Conservation (phyloP, 1,140 invertebrate genomes). For the Achatina immaculata region DNA sequence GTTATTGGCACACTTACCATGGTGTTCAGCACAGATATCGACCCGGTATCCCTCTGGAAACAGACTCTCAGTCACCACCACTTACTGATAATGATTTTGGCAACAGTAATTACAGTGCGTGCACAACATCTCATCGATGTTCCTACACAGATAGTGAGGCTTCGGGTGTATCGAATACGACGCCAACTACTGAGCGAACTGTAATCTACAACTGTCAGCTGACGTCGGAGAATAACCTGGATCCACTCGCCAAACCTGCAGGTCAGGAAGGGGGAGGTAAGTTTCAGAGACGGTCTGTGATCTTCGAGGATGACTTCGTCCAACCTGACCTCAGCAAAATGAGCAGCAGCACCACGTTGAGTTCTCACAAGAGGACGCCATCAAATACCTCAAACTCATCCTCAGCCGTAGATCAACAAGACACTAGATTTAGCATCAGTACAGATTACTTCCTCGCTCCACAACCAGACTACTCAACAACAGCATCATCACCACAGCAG, state of each 20-base stretch:
- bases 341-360: slow-evolving; percentile 52
- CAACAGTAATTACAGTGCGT: slow-evolving; percentile 20
- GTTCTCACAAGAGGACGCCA: slow-evolving; percentile 77
- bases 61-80: slow-evolving; percentile 44
- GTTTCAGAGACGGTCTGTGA: slow-evolving; percentile 66
- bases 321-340: slow-evolving; percentile 45
- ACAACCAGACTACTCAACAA: slow-evolving; percentile 62
- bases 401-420: slow-evolving; percentile 59
- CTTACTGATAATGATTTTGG: slow-evolving; percentile 23
- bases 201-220: slow-evolving; percentile 56
- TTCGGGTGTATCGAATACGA: slow-evolving; percentile 48
- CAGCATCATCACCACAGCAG: slow-evolving; percentile 68
- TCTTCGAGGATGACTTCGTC: slow-evolving; percentile 67
- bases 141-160: slow-evolving; percentile 57
- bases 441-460: slow-evolving; percentile 72
- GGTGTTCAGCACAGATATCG: slow-evolving; percentile 81
- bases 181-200: slow-evolving; percentile 44
- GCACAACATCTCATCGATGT: slow-evolving; percentile 50
- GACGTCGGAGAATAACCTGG: slow-evolving; percentile 62
- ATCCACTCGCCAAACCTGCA: slow-evolving; percentile 61
- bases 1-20: slow-evolving; percentile 90
- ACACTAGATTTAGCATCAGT: slow-evolving; percentile 73
- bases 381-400: slow-evolving; percentile 81
- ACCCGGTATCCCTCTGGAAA: slow-evolving; percentile 75
- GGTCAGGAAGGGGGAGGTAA: slow-evolving; percentile 49